Conservation (phyloP, 2,113 vertebrate species). For the Charina bottae region DNA sequence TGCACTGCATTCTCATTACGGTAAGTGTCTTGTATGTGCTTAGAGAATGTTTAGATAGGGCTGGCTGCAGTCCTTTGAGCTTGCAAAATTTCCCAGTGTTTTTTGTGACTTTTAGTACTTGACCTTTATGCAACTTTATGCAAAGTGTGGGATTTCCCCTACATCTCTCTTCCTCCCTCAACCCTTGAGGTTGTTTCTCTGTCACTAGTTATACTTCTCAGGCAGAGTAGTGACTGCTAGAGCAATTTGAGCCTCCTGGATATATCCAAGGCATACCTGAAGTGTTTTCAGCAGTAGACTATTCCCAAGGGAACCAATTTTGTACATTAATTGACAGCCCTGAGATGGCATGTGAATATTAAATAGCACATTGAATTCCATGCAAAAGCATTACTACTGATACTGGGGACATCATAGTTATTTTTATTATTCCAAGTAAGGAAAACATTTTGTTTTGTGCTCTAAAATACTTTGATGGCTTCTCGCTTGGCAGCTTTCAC, state of each 20-base stretch:
- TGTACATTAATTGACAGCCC: background rate
- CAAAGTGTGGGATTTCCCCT: background rate
- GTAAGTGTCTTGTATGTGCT: constrained; percentile 72
- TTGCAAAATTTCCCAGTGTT: background rate
- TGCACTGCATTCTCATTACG: constrained; percentile 96
- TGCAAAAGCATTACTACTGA: background rate
- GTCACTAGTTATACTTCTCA: background rate
- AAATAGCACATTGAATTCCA: background rate
- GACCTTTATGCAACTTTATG: background rate
- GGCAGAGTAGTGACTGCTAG: background rate
- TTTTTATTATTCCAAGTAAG: background rate
- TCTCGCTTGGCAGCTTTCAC: background rate
- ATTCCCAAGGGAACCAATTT: background rate
- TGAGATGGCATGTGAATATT: background rate
- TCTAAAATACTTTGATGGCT: background rate
- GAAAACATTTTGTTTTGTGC: background rate
- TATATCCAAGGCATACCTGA: background rate
- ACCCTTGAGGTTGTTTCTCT: background rate
- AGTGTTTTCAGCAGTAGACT: background rate
- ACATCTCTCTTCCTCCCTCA: background rate
- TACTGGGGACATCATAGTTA: background rate
- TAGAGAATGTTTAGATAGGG: background rate
- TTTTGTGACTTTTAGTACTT: background rate
- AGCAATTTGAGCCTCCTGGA: background rate
- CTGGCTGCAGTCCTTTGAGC: background rate